Conservation (phyloP, 2,888 invertebrate genomes). For the Drosophila stalkeri region DNA sequence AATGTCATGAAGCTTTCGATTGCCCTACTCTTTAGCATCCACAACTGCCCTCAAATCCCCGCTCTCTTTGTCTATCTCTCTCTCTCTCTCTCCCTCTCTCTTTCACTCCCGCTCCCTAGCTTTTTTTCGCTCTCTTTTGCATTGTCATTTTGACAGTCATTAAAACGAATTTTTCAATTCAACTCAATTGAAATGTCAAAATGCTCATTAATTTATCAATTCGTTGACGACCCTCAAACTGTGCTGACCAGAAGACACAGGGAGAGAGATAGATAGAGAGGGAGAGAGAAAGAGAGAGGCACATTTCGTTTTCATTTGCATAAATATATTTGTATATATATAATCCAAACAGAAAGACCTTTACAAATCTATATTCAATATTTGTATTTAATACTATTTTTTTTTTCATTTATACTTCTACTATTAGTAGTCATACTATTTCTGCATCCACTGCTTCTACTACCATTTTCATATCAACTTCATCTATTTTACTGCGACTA, state of each 20-base stretch:
- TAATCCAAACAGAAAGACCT: background rate
- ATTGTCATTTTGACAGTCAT: constrained; percentile 47
- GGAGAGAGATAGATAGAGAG: too few species aligned
- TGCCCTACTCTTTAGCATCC: constrained; percentile 1
- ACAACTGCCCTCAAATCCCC: background rate
- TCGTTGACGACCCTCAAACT: constrained; percentile 31
- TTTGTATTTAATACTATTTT: too few species aligned
- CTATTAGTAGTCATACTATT: background rate
- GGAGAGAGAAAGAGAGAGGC: background rate
- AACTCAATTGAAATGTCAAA: constrained; percentile 70
- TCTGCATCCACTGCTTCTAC: background rate
- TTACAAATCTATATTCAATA: background rate
- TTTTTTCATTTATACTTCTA: too few species aligned
- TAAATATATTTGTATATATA: background rate
- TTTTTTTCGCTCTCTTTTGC: constrained; percentile 1
- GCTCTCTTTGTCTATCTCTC: background rate
- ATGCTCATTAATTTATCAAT: constrained; percentile 75
- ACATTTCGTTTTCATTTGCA: constrained; percentile 21
- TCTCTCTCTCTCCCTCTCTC: background rate
- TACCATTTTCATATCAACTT: background rate
- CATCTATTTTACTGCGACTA: background rate
- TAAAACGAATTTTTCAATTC: constrained; percentile 63
- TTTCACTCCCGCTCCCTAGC: background rate
- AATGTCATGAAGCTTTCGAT: constrained; percentile 45
- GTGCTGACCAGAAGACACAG: background rate